A percentile compares a stretch with the other conserved stretches of the same genome.
These are phyloP conservation scores for Atrichornis clamosus DNA, from an alignment of 2,113 vertebrate genomes.

Conservation along the genomic window DNA sequence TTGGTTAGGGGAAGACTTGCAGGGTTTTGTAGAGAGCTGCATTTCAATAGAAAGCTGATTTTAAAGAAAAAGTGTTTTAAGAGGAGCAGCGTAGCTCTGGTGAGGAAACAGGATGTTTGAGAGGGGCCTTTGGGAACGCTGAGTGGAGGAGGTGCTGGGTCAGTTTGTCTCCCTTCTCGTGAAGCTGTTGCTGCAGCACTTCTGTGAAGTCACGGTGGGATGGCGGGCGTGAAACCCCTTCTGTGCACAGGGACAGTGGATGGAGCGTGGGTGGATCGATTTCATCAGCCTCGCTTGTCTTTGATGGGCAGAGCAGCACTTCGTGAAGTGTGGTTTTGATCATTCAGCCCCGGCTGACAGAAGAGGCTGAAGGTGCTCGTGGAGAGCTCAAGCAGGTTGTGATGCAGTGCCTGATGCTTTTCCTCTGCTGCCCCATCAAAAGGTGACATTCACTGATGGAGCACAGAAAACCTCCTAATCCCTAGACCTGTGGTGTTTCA, in stretches of 20 bases:
- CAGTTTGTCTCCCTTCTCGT: background rate
- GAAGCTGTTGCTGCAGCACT: background rate
- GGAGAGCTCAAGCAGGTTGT: background rate
- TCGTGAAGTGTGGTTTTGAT: background rate
- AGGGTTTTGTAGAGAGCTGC: background rate
- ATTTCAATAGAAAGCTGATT: background rate
- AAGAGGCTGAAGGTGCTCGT: background rate
- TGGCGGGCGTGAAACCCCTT: background rate
- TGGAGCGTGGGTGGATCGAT: background rate
- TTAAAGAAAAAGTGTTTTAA: background rate
- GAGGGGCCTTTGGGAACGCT: background rate
- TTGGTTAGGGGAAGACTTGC: background rate
- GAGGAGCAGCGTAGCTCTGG: rapidly evolving
- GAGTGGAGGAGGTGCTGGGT: background rate
- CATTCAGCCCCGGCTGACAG: rapidly evolving
- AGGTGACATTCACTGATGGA: background rate
- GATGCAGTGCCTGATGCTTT: background rate
- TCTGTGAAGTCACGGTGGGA: background rate
- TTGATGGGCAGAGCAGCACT: background rate
- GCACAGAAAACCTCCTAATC: background rate
- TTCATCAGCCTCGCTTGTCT: background rate
- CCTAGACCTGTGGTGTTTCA: background rate
- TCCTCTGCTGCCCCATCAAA: background rate
- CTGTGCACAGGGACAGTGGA: background rate
- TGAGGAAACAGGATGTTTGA: background rate